Percentiles rank a stretch among this genome's conserved stretches.
These are phyloP conservation scores for Melanotaenia nigrans DNA, from an alignment of 2,797 vertebrate genomes.

Conservation along the genomic window DNA sequence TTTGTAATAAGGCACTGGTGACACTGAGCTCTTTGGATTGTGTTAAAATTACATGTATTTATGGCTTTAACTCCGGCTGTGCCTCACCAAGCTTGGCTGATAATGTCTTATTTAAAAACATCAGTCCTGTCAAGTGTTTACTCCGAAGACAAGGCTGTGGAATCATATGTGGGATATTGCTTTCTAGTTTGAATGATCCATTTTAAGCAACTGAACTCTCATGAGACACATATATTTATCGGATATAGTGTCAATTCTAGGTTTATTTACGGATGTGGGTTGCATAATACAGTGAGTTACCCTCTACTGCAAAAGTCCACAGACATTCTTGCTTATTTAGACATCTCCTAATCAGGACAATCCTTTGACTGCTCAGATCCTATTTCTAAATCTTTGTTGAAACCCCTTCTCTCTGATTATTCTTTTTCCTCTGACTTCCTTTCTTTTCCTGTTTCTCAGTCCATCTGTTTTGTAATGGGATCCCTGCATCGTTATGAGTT, in stretches of 20 bases:
- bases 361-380: constrained; percentile 56
- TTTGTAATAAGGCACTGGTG: not conserved
- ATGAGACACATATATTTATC: constrained; percentile 44
- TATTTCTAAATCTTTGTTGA: constrained; percentile 66
- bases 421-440: constrained; percentile 56
- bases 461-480: constrained; percentile 77
- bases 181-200: constrained; percentile 36
- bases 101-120: not conserved
- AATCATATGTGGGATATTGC: constrained; percentile 18
- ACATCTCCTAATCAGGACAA: constrained; percentile 67
- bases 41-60: not conserved
- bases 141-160: constrained; percentile 12
- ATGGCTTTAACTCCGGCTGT: not conserved
- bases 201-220: constrained; percentile 28
- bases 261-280: constrained; percentile 50
- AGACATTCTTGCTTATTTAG: constrained; percentile 64
- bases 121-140: not conserved
- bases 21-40: not conserved
- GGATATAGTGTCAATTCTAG: constrained; percentile 34
- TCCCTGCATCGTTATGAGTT: constrained; percentile 70
- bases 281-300: constrained; percentile 39
- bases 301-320: constrained; percentile 56
- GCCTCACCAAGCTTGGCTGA: not conserved
- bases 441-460: constrained; percentile 62
- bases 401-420: constrained; percentile 64